Evolutionary conservation across 1,140 invertebrate genomes (phyloP), one percentile per base, ranked within the genome.

Genomic region (Neotoxoptera formosana): DNA sequence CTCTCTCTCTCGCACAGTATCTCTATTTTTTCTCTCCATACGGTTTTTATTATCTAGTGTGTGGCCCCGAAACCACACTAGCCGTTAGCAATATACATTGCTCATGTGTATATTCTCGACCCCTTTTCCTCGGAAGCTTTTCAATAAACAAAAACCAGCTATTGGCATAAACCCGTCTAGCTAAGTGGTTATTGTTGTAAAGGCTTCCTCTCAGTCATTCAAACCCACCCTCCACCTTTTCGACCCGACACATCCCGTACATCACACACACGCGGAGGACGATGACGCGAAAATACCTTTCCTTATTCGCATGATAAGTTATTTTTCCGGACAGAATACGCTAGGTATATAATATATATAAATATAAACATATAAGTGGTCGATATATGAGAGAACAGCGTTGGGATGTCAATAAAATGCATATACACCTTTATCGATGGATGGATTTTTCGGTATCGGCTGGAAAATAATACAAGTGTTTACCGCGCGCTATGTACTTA

Each of bases 181-280:
- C 30, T 89, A 89, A 89, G 88, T 89, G 88, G 88, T 89, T 89
- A 89, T 89, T 89, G 88, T 89, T 89, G 88, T 89, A 56, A 56
- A 89, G 88, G 51, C 48, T 89, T 89, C 48, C 48, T 48, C n/a
- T 56, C n/a, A 51, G 21, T 11, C 8, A 14, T 34, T 21, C 48
- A 36, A 21, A 25, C 51, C 88, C 51, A 51, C 45, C 7, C 47
- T 21, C 84, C 3, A 25, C 21, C 9, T 21, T 23, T 3, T 45
- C 84, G 84, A 45, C 45, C 41, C 45, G 21, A 53, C 76, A 86
- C 25, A 47, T 53, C 34, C 34, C 60, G 30, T 76, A 76, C 30
- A 76, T 76, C n/a, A 76, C 60, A 76, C 60, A 76, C 30, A 20
- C 60, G 60, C 30, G 2, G 30, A n/a, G 30, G 4, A 76, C 60